Conservation (phyloP, 2,113 vertebrate species). For the Artemisiospiza belli region DNA sequence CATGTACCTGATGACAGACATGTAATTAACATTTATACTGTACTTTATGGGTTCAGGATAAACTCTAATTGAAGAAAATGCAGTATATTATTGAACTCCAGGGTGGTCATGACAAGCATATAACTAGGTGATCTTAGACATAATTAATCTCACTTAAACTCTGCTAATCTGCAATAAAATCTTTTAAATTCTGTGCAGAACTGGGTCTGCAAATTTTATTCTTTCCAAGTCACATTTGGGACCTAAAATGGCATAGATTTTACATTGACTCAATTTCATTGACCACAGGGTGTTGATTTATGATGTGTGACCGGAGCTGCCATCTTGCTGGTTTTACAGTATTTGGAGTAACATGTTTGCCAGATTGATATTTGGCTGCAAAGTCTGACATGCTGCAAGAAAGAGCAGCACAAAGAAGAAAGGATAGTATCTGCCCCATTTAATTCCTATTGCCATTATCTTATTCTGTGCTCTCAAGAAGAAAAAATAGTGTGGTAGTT, state of each 20-base stretch:
- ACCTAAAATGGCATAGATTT: background rate
- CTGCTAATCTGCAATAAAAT: background rate
- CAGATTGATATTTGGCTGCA: background rate
- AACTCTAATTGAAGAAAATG: background rate
- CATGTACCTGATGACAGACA: background rate
- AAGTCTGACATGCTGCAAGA: background rate
- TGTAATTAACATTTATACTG: background rate
- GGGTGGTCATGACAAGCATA: background rate
- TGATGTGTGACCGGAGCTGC: background rate
- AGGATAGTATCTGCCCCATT: background rate
- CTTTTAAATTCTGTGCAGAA: background rate
- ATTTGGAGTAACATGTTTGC: background rate
- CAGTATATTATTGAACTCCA: background rate
- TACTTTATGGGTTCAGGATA: background rate
- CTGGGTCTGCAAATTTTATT: background rate
- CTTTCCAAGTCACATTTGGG: background rate
- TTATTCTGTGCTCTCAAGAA: background rate
- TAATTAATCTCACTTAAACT: background rate
- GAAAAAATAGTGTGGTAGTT: background rate
- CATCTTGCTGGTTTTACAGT: background rate
- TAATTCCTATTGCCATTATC: background rate
- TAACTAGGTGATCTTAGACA: background rate
- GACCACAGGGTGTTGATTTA: background rate
- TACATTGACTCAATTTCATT: background rate
- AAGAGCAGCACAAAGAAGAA: background rate